Evolutionary conservation across 2,888 invertebrate species (phyloP).

Genomic region (Ornithoptera priamus): DNA sequence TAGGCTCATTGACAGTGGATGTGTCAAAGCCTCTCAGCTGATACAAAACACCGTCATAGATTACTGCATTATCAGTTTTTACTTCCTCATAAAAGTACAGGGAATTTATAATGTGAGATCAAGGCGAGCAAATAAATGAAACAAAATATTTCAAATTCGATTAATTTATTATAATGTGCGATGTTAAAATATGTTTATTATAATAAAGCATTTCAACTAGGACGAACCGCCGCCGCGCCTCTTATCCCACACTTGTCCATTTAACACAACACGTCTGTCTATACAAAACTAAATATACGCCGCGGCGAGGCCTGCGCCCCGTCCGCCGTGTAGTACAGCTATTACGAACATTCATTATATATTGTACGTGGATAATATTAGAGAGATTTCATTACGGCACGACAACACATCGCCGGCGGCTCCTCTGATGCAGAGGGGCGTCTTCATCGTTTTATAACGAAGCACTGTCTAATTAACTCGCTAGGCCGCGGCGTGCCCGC

Average conservation of each 20-base stretch:
- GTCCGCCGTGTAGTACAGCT: constrained; percentile 48
- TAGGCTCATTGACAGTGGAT: too few species aligned
- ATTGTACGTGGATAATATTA: constrained; percentile 39
- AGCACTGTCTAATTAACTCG: constrained; percentile 67
- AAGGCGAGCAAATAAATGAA: constrained; percentile 35
- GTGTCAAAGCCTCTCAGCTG: too few species aligned
- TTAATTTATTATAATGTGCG: constrained; percentile 81
- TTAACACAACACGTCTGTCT: constrained; percentile 53
- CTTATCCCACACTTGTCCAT: constrained; percentile 53
- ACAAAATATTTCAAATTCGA: constrained; percentile 62
- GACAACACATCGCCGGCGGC: constrained; percentile 56
- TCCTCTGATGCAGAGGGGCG: constrained; percentile 75
- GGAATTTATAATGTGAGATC: too few species aligned
- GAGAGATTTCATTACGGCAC: constrained; percentile 62
- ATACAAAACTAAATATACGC: constrained; percentile 61
- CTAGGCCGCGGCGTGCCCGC: not conserved
- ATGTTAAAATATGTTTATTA: constrained; percentile 79
- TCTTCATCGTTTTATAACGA: constrained; percentile 59
- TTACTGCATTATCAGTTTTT: too few species aligned
- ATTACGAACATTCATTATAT: constrained; percentile 42
- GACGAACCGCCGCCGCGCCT: constrained; percentile 49
- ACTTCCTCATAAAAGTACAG: too few species aligned
- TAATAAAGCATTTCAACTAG: constrained; percentile 75
- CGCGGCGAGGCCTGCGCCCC: constrained; percentile 49
- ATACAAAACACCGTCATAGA: too few species aligned